A percentile compares a stretch with the other conserved stretches of the same genome.
Evolutionary conservation across 2,113 vertebrate species (phyloP).

Genomic region (Baryphthengus martii): DNA sequence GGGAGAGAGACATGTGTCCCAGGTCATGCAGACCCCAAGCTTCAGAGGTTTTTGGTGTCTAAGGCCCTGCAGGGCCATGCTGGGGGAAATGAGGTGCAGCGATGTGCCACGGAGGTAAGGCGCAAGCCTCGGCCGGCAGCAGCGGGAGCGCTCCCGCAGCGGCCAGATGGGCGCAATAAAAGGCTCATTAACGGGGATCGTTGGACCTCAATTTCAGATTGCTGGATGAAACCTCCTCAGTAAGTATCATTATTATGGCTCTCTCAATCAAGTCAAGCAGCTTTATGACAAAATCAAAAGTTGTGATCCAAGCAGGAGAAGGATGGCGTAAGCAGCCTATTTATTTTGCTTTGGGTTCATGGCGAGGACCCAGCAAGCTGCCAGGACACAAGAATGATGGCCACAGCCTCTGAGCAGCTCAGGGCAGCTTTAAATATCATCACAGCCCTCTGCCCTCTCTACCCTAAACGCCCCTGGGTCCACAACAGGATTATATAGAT

Average conservation of each 20-base stretch:
- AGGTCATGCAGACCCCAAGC: not conserved
- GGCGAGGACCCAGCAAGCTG: not conserved
- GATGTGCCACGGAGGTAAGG: not conserved
- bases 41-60: not conserved
- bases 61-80: not conserved
- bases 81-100: not conserved
- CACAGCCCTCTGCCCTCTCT: not conserved
- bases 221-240: slow-evolving; percentile 3
- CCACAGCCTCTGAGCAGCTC: not conserved
- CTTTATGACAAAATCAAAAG: slow-evolving; percentile 67
- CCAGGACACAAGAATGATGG: not conserved
- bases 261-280: slow-evolving; percentile 58
- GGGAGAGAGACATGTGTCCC: not conserved
- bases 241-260: not conserved
- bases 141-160: fast-evolving
- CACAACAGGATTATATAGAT: not conserved
- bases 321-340: not conserved
- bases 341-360: not conserved
- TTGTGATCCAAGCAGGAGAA: slow-evolving; percentile 44
- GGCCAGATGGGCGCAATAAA: not conserved
- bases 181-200: slow-evolving; percentile 33
- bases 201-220: slow-evolving; percentile 25
- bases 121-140: not conserved
- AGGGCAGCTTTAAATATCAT: not conserved
- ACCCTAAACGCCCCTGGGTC: not conserved